Conservation (phyloP, 2,113 vertebrate genomes). For the Peromyscus polionotus region DNA sequence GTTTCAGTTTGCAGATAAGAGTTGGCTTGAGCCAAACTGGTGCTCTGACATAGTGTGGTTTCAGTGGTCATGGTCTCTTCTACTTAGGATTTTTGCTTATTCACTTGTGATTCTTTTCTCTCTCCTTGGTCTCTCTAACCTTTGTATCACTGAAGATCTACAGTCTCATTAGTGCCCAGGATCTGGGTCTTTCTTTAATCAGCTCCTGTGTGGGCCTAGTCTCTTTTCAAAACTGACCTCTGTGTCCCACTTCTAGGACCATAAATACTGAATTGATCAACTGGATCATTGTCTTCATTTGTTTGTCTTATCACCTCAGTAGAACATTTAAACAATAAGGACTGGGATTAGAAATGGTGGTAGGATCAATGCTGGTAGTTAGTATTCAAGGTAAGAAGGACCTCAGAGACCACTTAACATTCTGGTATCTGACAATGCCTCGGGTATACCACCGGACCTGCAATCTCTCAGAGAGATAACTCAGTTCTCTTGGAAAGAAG, state of each 20-base stretch:
- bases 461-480: not conserved
- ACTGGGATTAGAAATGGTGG: not conserved
- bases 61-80: not conserved
- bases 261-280: not conserved
- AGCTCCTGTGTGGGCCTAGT: not conserved
- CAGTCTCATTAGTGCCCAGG: no score
- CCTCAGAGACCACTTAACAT: not conserved
- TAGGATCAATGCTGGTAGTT: not conserved
- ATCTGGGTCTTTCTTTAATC: not conserved
- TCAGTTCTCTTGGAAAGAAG: not conserved
- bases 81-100: not conserved
- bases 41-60: not conserved
- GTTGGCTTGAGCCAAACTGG: not conserved
- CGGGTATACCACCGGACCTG: not conserved
- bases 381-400: not conserved
- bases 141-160: not conserved
- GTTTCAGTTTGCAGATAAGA: not conserved
- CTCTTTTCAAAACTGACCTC: not conserved
- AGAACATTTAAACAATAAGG: not conserved
- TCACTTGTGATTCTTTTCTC: not conserved
- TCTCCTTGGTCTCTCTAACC: not conserved
- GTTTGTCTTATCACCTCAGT: not conserved
- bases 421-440: not conserved
- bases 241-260: not conserved
- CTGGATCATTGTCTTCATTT: not conserved